Base-by-base conservation (phyloP, 64 coral and sea anemone genomes). In the Anthopleura sola region DNA sequence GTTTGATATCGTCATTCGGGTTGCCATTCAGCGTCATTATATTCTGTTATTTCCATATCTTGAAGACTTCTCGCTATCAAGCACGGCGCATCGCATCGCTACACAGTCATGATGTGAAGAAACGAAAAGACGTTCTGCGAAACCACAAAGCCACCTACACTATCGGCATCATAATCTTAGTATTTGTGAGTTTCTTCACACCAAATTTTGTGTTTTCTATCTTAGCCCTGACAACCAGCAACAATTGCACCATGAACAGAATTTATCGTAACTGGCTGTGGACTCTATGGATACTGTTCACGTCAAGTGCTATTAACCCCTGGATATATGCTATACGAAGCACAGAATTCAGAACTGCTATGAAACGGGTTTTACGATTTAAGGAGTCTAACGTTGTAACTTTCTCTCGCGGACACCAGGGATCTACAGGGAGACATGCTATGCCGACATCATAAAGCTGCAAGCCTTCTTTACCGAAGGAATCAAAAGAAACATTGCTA, bases 11-110 rank as follows among this genome's bases (percentile, higher is more conserved):
- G 3, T 44, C 60, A 48, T 68, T 86, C 44, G 46, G 46, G 29
- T 24, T 86, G 38, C 68, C 85, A 40, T 39, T 86, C 29, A 32
- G 29, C 14, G 33, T 75, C 4, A 86, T 86, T 13, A 29, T 38
- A 23, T 75, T 75, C 68, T 86, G 85, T 54, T 86, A 86, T 60
- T 86, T 40, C 47, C 18, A 86, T 24, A 86, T 86, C 60, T 75
- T 86, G 14, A 76, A 69, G 9, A 75, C 46, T 20, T 66, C 68
- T n/a, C 36, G 85, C 14, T 47, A 49, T 32, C 85, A 86, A 24
- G 68, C 60, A 18, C 58, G 85, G 9, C 55, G 49, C 9, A 86
- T 86, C 36, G 46, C 60, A 26, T 21, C 6, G 5, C 23, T 60
- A n/a, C 60, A 75, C 38, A 86, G 28, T 14, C 71, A 23, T 24